Conservation (phyloP, 92 coral and sea anemone species). For the Plumapathes pennacea region DNA sequence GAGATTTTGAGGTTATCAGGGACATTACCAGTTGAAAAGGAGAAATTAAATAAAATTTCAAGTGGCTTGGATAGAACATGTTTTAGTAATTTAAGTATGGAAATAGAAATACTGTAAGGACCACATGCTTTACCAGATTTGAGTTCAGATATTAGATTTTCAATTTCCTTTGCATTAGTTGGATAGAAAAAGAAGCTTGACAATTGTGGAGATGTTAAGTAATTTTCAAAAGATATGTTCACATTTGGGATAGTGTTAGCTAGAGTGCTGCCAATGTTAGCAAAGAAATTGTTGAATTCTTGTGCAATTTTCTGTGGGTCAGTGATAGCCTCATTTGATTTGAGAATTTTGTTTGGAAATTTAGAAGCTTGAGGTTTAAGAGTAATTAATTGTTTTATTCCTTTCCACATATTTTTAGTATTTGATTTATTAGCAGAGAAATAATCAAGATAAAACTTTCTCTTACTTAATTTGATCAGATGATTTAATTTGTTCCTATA, state of each 20-base stretch:
- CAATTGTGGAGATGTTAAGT: slow-evolving; percentile 2
- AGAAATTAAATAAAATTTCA: slow-evolving; percentile 20
- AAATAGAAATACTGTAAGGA: slow-evolving; percentile 26
- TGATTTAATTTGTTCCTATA: no score
- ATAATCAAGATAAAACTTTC: no score
- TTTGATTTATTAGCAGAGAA: no score
- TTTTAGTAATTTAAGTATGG: slow-evolving; percentile 11
- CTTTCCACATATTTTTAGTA: no score
- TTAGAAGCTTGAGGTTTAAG: no score
- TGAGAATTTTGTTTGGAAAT: no score
- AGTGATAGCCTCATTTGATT: no score
- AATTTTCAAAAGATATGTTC: no score
- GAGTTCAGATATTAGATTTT: neutral
- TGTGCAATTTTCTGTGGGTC: no score
- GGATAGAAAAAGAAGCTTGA: slow-evolving; percentile 39
- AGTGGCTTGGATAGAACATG: slow-evolving; percentile 17
- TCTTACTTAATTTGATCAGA: no score
- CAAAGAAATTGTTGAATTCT: slow-evolving; percentile 17
- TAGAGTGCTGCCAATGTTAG: slow-evolving; percentile 18
- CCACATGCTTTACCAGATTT: slow-evolving; percentile 27
- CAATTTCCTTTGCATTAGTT: slow-evolving; percentile 20
- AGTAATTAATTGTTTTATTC: no score
- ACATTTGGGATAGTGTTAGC: slow-evolving; percentile 18
- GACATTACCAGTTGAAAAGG: slow-evolving; percentile 20
- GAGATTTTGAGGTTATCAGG: slow-evolving; percentile 33